Base-by-base conservation (phyloP, 2,113 vertebrate species). In the Rhinopomastus cyanomelas region DNA sequence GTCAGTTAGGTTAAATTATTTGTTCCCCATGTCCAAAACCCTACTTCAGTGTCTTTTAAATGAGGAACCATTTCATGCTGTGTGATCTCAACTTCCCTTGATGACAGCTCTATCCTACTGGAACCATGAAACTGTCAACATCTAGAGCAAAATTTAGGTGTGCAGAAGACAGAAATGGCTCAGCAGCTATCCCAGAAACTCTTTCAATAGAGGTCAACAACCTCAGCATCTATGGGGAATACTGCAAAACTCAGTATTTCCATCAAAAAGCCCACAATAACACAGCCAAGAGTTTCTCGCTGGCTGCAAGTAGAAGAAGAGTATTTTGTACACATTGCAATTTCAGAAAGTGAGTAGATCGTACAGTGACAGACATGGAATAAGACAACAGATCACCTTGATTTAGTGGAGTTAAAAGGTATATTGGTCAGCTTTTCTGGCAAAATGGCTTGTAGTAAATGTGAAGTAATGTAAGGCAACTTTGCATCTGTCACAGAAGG, bases 121-220 rank as follows among this genome's bases (percentile, higher is more conserved):
- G 51, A 92, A 80, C 90, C 76, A 87, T 90, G 94, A 95, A 95
- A 93, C 86, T 94, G 93, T 95, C 92, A 95, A 87, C 71, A 85
- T 85, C 78, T 77, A 53, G 83, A 88, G 86, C 75, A 88, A 95
- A 95, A 95, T 87, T 72, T 92, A 93, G 86, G 74, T 87, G 86
- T 90, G 53, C 78, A 93, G 92, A 81, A 95, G 90, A 92, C 71
- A 93, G 61, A 91, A 93, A 90, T 82, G 71, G 84, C 81, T 95
- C 87, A 76, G 81, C 55, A 90, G 55, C 83, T 73, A 75, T 86
- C 51, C 77, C 73, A 85, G 81, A 93, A 76, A 88, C 69, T 90
- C 65, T 90, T 88, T 88, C 88, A 90, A 86, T 2, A 92, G 84
- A 87, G 90, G 90, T 90, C 93, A 95, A 69, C 62, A 72, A 82